These are phyloP conservation scores for Dissostichus mawsoni DNA, from an alignment of 2,113 vertebrate species.

Conservation along the genomic window DNA sequence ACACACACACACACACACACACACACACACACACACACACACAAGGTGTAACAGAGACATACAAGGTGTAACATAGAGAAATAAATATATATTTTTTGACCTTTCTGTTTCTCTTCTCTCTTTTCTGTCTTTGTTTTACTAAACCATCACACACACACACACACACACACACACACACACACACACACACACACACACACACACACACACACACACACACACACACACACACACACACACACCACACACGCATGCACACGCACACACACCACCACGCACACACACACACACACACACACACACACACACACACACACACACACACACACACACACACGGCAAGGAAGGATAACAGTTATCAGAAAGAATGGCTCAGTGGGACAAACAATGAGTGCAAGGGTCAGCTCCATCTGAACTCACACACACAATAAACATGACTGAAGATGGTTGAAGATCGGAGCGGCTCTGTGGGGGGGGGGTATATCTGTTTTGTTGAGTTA, in stretches of 20 bases:
- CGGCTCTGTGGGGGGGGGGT: constrained; percentile 14
- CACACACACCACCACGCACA: background rate
- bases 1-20: no score
- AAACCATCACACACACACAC: no score
- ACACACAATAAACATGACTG: constrained; percentile 36
- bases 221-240: background rate
- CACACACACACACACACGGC: background rate
- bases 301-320: constrained; percentile 12
- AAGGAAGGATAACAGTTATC: constrained; percentile 39
- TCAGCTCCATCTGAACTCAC: constrained; percentile 47
- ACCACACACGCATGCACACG: no score
- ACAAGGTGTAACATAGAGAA: background rate
- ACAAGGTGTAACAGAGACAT: no score
- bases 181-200: background rate
- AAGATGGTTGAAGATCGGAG: constrained; percentile 7
- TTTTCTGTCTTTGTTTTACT: no score
- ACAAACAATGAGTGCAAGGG: constrained; percentile 42
- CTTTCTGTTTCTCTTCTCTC: no score
- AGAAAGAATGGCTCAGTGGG: constrained; percentile 33
- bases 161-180: background rate
- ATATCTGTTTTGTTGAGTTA: constrained; percentile 24
- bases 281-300: constrained; percentile 12
- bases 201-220: background rate
- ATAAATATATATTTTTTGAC: no score
- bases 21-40: constrained; percentile 6